Conservation (phyloP, 2,888 invertebrate species). For the Leptopilina myrica region DNA sequence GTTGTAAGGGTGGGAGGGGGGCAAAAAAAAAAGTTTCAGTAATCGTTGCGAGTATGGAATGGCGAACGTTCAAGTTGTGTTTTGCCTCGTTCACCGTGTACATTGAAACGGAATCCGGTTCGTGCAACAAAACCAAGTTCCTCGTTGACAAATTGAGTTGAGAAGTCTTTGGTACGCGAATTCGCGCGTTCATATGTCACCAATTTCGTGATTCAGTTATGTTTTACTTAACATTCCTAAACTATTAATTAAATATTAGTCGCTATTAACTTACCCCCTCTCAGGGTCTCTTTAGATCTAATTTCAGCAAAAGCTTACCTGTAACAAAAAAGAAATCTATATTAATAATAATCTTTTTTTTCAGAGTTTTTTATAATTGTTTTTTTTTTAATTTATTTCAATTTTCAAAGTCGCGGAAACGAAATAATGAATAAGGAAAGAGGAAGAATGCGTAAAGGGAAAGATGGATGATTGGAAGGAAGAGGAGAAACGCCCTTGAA, state of each 20-base stretch:
- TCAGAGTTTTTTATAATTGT: no score
- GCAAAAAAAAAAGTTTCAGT: conserved; percentile 53
- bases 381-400: neutral
- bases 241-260: neutral
- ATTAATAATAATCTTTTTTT: no score
- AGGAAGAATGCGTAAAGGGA: conserved; percentile 43
- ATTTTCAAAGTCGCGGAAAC: conserved; percentile 44
- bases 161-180: conserved; percentile 42
- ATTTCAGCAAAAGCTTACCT: conserved; percentile 14
- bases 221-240: neutral
- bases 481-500: conserved; percentile 61
- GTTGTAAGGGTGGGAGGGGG: neutral
- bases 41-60: conserved; percentile 58
- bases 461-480: conserved; percentile 50
- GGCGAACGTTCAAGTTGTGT: conserved; percentile 61
- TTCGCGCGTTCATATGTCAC: conserved; percentile 35
- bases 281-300: no score
- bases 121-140: conserved; percentile 69
- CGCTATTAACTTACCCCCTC: neutral
- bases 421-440: conserved; percentile 29
- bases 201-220: neutral
- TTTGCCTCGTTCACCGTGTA: conserved; percentile 66
- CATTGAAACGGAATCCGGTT: conserved; percentile 73
- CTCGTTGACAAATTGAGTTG: conserved; percentile 73
- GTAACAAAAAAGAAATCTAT: conserved; percentile 1